phyloP scores from a whole-genome alignment of 2,113 vertebrate genomes.

The Ceuthmochares aereus region DNA sequence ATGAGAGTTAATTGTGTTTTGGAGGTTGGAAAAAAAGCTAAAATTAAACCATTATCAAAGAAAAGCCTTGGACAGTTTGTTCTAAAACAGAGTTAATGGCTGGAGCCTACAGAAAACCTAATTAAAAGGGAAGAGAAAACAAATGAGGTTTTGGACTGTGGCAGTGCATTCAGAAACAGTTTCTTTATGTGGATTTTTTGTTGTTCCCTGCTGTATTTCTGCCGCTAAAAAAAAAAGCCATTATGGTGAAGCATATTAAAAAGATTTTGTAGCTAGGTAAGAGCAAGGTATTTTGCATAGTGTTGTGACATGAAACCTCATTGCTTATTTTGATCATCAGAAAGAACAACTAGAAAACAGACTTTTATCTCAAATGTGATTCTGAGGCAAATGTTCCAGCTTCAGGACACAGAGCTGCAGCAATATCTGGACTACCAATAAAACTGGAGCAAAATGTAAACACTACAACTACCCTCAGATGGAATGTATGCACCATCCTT shows the following conservation, averaged over 20 bases:
- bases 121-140: slow-evolving; percentile 67
- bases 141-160: slow-evolving; percentile 31
- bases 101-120: slow-evolving; percentile 38
- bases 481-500: neutral
- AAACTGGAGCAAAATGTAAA: neutral
- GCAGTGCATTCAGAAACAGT: neutral
- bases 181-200: slow-evolving; percentile 53
- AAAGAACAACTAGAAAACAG: slow-evolving; percentile 42
- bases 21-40: slow-evolving; percentile 12
- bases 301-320: slow-evolving; percentile 10
- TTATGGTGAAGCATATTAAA: neutral
- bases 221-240: slow-evolving; percentile 5
- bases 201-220: slow-evolving; percentile 9
- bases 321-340: slow-evolving; percentile 22
- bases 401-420: neutral
- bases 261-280: neutral
- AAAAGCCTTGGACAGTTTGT: slow-evolving; percentile 65
- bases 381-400: slow-evolving; percentile 4
- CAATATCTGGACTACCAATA: neutral
- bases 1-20: slow-evolving; percentile 47
- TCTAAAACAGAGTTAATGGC: slow-evolving; percentile 63
- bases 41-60: slow-evolving; percentile 68
- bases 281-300: neutral
- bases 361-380: neutral
- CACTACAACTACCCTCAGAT: neutral